These are phyloP conservation scores for Podargus strigoides DNA, from an alignment of 2,797 vertebrate species.

Conservation along the genomic window DNA sequence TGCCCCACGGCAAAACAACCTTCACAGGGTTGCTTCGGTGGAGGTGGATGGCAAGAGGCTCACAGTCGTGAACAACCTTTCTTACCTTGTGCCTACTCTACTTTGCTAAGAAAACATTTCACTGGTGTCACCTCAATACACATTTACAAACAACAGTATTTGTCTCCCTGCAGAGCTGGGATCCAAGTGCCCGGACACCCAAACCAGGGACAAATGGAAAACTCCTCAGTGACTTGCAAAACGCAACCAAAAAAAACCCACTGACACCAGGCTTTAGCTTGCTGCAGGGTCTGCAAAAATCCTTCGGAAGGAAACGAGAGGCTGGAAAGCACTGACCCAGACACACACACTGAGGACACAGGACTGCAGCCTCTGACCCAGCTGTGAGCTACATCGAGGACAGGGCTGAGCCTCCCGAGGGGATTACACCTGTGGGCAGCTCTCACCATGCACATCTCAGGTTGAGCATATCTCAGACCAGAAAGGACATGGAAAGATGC, in stretches of 20 bases:
- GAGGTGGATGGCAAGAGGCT: not conserved
- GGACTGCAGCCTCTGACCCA: not conserved
- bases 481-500: not conserved
- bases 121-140: not conserved
- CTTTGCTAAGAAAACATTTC: not conserved
- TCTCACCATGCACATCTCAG: not conserved
- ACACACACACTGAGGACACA: rapidly evolving
- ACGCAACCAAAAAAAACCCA: not conserved
- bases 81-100: not conserved
- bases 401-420: rapidly evolving
- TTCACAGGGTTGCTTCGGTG: not conserved
- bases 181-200: not conserved
- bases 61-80: not conserved
- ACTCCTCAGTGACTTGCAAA: not conserved
- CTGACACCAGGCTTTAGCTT: not conserved
- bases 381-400: rapidly evolving
- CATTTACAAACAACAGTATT: not conserved
- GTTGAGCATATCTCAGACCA: not conserved
- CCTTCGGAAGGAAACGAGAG: not conserved
- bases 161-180: not conserved
- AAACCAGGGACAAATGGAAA: not conserved
- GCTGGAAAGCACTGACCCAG: not conserved
- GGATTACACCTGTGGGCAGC: not conserved
- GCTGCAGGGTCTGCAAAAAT: not conserved
- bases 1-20: not conserved